Evolutionary conservation across 1,140 invertebrate genomes (phyloP).

Genomic region (Drosophila quadrilineata): DNA sequence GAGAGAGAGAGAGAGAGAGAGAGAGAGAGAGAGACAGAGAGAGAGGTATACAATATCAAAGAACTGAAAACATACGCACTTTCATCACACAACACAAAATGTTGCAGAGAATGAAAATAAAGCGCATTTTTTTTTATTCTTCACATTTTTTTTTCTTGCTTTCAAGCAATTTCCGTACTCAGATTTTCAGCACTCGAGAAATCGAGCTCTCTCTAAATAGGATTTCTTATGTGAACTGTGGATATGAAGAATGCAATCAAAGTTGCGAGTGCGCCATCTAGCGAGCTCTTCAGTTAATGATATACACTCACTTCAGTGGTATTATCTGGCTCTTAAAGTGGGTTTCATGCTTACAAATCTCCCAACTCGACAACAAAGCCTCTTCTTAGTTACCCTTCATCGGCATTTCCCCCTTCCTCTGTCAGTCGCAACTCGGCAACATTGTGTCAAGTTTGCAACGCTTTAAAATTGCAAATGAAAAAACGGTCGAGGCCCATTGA

Average conservation of each 20-base stretch:
- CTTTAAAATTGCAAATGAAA: conserved; percentile 49
- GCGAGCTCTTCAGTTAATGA: conserved; percentile 71
- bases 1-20: too few species aligned
- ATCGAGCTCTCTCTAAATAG: conserved; percentile 50
- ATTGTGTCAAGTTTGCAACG: conserved; percentile 66
- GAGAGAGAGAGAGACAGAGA: too few species aligned
- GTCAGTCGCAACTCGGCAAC: conserved; percentile 40
- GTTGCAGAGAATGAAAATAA: conserved; percentile 23
- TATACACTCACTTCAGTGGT: conserved; percentile 72
- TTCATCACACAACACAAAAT: neutral
- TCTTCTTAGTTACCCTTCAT: too few species aligned
- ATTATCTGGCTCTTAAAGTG: conserved; percentile 48
- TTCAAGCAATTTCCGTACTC: conserved; percentile 67
- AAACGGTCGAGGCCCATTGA: conserved; percentile 47
- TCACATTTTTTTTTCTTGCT: too few species aligned
- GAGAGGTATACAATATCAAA: conserved; percentile 25
- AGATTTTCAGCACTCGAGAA: conserved; percentile 37
- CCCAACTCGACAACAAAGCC: conserved; percentile 16
- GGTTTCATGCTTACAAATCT: conserved; percentile 21
- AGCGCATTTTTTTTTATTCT: conserved; percentile 58
- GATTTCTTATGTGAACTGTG: conserved; percentile 49
- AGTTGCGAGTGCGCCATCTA: conserved; percentile 61
- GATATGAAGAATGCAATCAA: conserved; percentile 60
- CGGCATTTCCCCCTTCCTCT: too few species aligned
- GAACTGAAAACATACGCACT: neutral